phyloP scores from a whole-genome alignment of 2,888 invertebrate species.

The Tetranychus truncatus region DNA sequence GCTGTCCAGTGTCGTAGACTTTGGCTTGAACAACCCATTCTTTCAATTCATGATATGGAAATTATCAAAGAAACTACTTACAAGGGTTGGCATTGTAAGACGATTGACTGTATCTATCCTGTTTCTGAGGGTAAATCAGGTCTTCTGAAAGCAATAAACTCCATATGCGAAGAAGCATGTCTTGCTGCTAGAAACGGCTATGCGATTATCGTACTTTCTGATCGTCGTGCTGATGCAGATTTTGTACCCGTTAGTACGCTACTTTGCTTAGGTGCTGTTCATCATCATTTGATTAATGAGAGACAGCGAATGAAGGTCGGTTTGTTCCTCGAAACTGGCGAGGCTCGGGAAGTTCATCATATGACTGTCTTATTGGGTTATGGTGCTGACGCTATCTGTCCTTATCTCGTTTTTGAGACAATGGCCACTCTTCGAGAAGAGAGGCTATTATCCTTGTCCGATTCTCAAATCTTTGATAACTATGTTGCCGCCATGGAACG shows the following conservation, averaged over 20 bases:
- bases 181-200: slow-evolving; percentile 55
- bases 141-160: slow-evolving; percentile 55
- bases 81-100: slow-evolving; percentile 69
- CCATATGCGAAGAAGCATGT: slow-evolving; percentile 60
- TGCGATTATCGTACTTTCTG: slow-evolving; percentile 70
- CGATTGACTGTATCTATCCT: slow-evolving; percentile 74
- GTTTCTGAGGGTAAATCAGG: slow-evolving; percentile 47
- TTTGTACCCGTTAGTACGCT: slow-evolving; percentile 60
- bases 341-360: slow-evolving; percentile 80
- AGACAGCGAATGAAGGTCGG: slow-evolving; percentile 90
- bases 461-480: slow-evolving; percentile 60
- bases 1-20: slow-evolving; percentile 69
- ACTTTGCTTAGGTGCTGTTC: slow-evolving; percentile 72
- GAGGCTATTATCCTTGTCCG: slow-evolving; percentile 55
- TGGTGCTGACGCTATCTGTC: slow-evolving; percentile 93
- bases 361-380: slow-evolving; percentile 86
- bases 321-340: slow-evolving; percentile 81
- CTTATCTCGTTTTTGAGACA: slow-evolving; percentile 85
- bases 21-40: slow-evolving; percentile 78
- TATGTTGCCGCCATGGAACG: slow-evolving; percentile 79
- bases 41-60: slow-evolving; percentile 73
- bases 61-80: slow-evolving; percentile 63
- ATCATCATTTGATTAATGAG: slow-evolving; percentile 84
- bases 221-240: slow-evolving; percentile 37
- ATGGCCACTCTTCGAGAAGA: slow-evolving; percentile 67